phyloP scores from a whole-genome alignment of 1,140 invertebrate genomes.

The Sipha flava region DNA sequence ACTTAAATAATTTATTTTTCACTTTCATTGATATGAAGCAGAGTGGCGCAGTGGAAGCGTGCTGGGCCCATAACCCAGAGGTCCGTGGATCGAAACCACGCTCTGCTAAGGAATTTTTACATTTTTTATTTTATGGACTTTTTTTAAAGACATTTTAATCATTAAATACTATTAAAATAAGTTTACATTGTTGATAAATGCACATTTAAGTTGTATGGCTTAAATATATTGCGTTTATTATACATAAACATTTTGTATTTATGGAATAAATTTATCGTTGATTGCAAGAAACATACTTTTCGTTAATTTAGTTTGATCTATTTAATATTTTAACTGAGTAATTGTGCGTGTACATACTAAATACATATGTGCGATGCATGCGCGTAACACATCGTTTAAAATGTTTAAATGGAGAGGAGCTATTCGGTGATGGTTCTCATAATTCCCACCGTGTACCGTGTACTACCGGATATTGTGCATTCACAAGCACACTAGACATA shows the following conservation, averaged over 20 bases:
- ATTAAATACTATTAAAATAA: too few relatives aligned
- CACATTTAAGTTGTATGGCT: too few relatives aligned
- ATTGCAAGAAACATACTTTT: too few relatives aligned
- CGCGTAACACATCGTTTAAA: background rate
- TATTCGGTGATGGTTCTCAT: background rate
- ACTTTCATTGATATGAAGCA: slow-evolving; percentile 47
- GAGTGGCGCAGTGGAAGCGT: slow-evolving; percentile 86
- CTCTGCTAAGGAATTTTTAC: slow-evolving; percentile 61
- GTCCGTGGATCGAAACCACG: slow-evolving; percentile 94
- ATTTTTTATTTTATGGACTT: background rate
- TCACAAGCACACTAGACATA: background rate
- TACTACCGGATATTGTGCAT: slow-evolving; percentile 5
- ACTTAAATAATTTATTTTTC: background rate
- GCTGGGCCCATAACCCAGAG: slow-evolving; percentile 89
- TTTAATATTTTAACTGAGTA: too few relatives aligned
- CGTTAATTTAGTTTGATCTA: too few relatives aligned
- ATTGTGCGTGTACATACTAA: too few relatives aligned
- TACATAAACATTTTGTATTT: too few relatives aligned
- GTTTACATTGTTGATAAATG: too few relatives aligned
- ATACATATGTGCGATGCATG: too few relatives aligned
- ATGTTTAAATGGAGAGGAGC: background rate
- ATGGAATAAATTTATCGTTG: too few relatives aligned
- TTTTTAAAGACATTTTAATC: background rate
- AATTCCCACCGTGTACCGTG: background rate
- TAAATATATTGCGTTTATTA: too few relatives aligned